Evolutionary conservation across 2,113 vertebrate genomes (phyloP).

Genomic region (Motacilla alba): DNA sequence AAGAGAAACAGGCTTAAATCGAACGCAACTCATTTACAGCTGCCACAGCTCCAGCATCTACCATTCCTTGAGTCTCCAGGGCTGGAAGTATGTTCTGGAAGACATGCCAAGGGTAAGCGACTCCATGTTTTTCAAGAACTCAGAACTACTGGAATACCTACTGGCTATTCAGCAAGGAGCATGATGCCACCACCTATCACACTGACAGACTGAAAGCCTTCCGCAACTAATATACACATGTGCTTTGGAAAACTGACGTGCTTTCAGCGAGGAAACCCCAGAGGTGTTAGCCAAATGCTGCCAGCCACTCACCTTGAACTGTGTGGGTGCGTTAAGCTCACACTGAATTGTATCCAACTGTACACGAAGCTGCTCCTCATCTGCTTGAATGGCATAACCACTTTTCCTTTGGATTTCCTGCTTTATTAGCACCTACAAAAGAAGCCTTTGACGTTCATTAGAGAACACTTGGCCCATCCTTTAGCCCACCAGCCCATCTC

Average conservation of each 20-base stretch:
- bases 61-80: neutral
- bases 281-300: neutral
- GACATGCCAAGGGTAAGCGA: neutral
- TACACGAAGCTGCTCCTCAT: conserved; percentile 95
- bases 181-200: neutral
- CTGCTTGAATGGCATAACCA: conserved; percentile 95
- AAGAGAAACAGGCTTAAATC: neutral
- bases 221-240: accelerated
- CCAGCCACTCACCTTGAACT: conserved; percentile 86
- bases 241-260: neutral
- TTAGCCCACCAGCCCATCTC: neutral
- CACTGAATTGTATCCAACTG: conserved; percentile 96
- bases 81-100: neutral
- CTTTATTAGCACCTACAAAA: conserved; percentile 89
- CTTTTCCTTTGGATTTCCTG: conserved; percentile 98
- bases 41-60: neutral
- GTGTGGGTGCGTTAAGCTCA: conserved; percentile 94
- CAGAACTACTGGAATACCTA: neutral
- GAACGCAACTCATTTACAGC: neutral
- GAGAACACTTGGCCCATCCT: neutral
- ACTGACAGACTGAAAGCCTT: neutral
- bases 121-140: neutral
- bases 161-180: neutral
- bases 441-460: neutral
- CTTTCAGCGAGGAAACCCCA: neutral